Evolutionary conservation across 2,888 invertebrate species (phyloP).

Genomic region (Sturmia bella): DNA sequence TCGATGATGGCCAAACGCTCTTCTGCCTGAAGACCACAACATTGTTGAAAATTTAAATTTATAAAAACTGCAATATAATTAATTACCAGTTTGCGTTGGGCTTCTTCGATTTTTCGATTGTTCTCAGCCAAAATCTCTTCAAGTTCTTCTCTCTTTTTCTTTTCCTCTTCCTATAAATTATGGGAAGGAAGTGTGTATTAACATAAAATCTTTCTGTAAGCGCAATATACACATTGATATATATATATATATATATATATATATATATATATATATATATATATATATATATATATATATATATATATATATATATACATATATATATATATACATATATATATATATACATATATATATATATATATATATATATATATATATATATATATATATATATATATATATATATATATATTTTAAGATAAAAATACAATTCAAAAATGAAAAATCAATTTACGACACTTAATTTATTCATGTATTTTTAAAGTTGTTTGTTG

Average conservation of each 20-base stretch:
- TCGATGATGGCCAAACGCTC: slow-evolving; percentile 97
- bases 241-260: no score
- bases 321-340: no score
- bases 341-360: no score
- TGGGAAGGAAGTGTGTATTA: slow-evolving; percentile 73
- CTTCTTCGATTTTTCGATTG: slow-evolving; percentile 98
- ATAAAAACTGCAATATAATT: neutral
- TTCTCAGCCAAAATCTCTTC: slow-evolving; percentile 98
- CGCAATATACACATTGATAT: no score
- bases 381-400: no score
- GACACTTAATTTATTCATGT: slow-evolving; percentile 32
- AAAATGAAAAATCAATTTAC: slow-evolving; percentile 41
- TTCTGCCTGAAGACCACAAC: slow-evolving; percentile 88
- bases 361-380: no score
- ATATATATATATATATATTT: no score
- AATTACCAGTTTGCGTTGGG: slow-evolving; percentile 95
- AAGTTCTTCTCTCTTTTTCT: slow-evolving; percentile 96
- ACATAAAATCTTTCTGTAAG: slow-evolving; percentile 6
- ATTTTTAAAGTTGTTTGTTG: slow-evolving; percentile 21
- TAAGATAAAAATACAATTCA: slow-evolving; percentile 38
- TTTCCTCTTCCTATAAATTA: slow-evolving; percentile 96
- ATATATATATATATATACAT: no score
- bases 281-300: no score
- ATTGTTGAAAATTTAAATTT: neutral
- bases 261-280: no score